Evolutionary conservation across 2,113 vertebrate genomes (phyloP).

Genomic region (Spilogale gracilis): DNA sequence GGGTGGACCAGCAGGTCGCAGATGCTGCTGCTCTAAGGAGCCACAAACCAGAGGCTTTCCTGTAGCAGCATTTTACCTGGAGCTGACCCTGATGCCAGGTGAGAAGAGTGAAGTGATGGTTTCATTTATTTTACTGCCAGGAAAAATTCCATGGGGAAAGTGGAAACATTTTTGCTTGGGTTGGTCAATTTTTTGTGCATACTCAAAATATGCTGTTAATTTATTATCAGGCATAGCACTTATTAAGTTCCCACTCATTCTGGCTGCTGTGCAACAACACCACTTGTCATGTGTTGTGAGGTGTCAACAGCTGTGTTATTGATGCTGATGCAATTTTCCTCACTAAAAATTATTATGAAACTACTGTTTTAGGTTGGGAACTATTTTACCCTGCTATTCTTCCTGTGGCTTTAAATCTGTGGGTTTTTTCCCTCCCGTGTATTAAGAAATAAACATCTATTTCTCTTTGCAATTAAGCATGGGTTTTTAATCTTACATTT

Average conservation of each 20-base stretch:
- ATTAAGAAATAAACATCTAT: slow-evolving; percentile 19
- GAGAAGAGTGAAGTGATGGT: slow-evolving; percentile 50
- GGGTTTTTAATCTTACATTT: slow-evolving; percentile 31
- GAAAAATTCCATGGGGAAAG: slow-evolving; percentile 56
- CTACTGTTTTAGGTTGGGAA: slow-evolving; percentile 34
- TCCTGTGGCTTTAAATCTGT: not conserved
- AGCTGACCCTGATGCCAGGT: slow-evolving; percentile 46
- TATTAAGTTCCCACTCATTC: slow-evolving; percentile 54
- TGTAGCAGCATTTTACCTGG: slow-evolving; percentile 24
- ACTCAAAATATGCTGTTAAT: slow-evolving; percentile 70
- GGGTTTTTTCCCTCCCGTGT: rapidly evolving
- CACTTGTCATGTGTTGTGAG: slow-evolving; percentile 48
- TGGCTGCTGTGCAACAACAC: slow-evolving; percentile 44
- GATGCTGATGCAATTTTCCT: slow-evolving; percentile 69
- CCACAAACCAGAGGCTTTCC: not conserved
- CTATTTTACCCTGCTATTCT: slow-evolving; percentile 29
- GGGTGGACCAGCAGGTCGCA: not conserved
- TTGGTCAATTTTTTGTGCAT: slow-evolving; percentile 61
- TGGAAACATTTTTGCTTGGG: slow-evolving; percentile 57
- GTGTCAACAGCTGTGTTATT: slow-evolving; percentile 75
- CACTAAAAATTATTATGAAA: slow-evolving; percentile 48
- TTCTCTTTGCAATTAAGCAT: slow-evolving; percentile 38
- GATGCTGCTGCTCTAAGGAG: not conserved
- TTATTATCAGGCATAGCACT: slow-evolving; percentile 71
- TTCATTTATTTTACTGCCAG: slow-evolving; percentile 70